phyloP scores from a whole-genome alignment of 53 echinoderm and acorn worm genomes.

The Hippasteria phrygiana region DNA sequence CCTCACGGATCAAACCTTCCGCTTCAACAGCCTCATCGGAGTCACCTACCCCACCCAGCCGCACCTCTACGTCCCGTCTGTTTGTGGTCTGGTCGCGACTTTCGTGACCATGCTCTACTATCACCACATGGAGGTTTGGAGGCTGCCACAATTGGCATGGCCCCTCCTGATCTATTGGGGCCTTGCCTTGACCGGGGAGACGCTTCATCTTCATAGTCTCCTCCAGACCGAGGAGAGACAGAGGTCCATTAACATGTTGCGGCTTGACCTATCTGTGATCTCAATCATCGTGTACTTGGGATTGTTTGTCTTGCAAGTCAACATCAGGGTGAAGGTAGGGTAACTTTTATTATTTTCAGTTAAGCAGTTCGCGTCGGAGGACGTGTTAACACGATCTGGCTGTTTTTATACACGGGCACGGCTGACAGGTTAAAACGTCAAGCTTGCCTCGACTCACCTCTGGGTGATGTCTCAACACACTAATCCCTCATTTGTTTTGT shows the following conservation, averaged over 20 bases:
- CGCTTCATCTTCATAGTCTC: background rate
- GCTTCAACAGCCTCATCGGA: conserved; percentile 13
- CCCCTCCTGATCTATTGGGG: conserved; percentile 43
- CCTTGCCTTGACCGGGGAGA: conserved; percentile 19
- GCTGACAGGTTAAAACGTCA: too few relatives aligned
- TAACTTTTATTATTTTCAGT: too few relatives aligned
- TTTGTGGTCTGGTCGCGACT: conserved; percentile 55
- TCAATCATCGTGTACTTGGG: conserved; percentile 57
- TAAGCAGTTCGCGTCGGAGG: too few relatives aligned
- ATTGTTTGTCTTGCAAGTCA: conserved; percentile 68
- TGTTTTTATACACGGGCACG: too few relatives aligned
- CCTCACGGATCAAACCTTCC: conserved; percentile 72
- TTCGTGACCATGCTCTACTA: conserved; percentile 69
- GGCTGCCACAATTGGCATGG: conserved; percentile 5
- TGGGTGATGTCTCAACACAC: too few relatives aligned
- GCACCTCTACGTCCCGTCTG: conserved; percentile 78
- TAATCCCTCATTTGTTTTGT: too few relatives aligned
- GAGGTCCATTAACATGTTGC: conserved; percentile 26
- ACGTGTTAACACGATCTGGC: too few relatives aligned
- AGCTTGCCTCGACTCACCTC: too few relatives aligned
- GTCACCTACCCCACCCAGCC: conserved; percentile 77
- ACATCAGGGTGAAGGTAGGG: conserved; percentile 64
- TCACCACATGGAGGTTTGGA: conserved; percentile 81
- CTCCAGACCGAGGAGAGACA: background rate
- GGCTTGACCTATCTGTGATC: conserved; percentile 74